Base-by-base conservation (phyloP, 2,113 vertebrate species). In the Paradoxurus hermaphroditus region DNA sequence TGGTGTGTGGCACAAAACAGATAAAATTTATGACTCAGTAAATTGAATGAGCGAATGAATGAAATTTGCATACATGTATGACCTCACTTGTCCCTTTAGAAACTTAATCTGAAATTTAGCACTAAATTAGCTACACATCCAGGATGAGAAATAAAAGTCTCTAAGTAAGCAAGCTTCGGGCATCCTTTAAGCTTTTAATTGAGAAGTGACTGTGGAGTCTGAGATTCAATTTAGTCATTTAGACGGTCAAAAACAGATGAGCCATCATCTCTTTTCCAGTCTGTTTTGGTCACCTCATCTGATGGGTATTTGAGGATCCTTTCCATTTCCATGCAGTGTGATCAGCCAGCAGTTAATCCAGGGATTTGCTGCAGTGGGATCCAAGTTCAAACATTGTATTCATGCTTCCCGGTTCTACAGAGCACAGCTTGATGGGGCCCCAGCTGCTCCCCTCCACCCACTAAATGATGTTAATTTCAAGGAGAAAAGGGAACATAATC, bases 151-250 rank as follows among this genome's bases (percentile, higher is more conserved):
- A 27, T 81, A 21, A 65, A 59, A 90, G 5, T 3, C 7, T 82
- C 91, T 31, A 53, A 44, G 53, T 49, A 67, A 49, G 21, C 5
- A 68, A 39, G n/a, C 51, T 49, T 90, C 25, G 79, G 36, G 3
- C 3, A 46, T 65, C 10, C 46, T 95, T 70, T 62, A 93, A 94
- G 31, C 75, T 95, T 95, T 94, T 53, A 73, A 53, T n/a, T 82
- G 49, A 85, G 65, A 95, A 70, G 25, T 46, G 25, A 56, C 10
- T 3, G 2, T 41, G 34, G 4, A 73, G 9, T 59, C 44, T 78
- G 72, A 56, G 39, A 67, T 92, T 88, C 25, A 68, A 3, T 51
- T 36, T 16, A 51, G 77, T 91, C 70, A n/a, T 90, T 78, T 68
- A 63, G 31, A 86, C 49, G 14, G 31, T n/a, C 39, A 72, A 67